Evolutionary conservation across 2,888 invertebrate genomes (phyloP).

Genomic region (Deroplatys truncata): DNA sequence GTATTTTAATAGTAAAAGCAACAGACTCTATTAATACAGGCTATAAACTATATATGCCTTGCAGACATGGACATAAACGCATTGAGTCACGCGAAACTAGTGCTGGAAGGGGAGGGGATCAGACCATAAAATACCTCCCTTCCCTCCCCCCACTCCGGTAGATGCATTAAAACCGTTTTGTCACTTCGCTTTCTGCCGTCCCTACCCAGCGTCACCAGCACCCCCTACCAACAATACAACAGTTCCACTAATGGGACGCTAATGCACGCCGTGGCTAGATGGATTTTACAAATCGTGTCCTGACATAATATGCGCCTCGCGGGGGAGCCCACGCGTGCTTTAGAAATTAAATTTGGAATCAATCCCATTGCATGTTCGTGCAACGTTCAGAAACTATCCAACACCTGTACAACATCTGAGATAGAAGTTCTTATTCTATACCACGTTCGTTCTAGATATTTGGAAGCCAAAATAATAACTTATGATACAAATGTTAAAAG

Average conservation of each 20-base stretch:
- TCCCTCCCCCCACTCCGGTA: not conserved
- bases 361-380: not conserved
- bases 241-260: conserved; percentile 22
- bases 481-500: too few species aligned
- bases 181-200: not conserved
- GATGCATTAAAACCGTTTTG: conserved; percentile 17
- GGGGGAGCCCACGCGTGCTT: not conserved
- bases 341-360: not conserved
- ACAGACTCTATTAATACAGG: not conserved
- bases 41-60: not conserved
- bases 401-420: too few species aligned
- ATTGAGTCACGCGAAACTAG: not conserved
- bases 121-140: not conserved
- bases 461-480: too few species aligned
- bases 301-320: conserved; percentile 17
- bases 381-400: not conserved
- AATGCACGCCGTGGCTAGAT: conserved; percentile 18
- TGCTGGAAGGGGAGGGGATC: not conserved
- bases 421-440: too few species aligned
- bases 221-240: not conserved
- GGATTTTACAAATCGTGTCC: conserved; percentile 22
- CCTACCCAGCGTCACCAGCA: not conserved
- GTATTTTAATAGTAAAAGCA: too few species aligned
- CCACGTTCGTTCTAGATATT: too few species aligned
- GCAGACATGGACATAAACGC: not conserved